Base-by-base conservation (phyloP, 2,113 vertebrate species). In the Zosterops lateralis region DNA sequence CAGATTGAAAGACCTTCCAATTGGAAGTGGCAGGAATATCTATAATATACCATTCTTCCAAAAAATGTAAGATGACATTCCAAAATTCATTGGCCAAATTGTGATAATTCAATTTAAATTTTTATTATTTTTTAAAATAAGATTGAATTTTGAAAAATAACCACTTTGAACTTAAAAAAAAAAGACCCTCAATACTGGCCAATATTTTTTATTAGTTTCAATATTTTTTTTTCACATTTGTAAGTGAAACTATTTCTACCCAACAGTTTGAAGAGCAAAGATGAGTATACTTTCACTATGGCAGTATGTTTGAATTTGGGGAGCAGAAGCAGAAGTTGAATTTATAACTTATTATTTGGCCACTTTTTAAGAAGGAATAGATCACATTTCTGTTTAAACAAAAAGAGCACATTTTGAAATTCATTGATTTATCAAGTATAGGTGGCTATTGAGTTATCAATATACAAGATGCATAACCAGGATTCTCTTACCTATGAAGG, bases 201-300 rank as follows among this genome's bases (percentile, higher is more conserved):
- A 79, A 90, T 67, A 3, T 0, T 5, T 51, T 68, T 92, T 24
- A 38, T 42, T 68, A 24, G 1, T 92, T 83, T 72, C 12, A 73
- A 38, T 38, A n/a, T 38, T 31, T 5, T 7, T 22, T 74, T 66
- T 66, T 76, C 16, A 10, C 6, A n/a, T 60, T 64, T 68, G 1
- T 16, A 75, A 47, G 10, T 20, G 19, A 29, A 60, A 51, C 1
- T 25, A 25, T 84, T 85, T 64, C 19, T 90, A 7, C 0, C 1
- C 28, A 56, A 74, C 3, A 22, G 0, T 4, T 40, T 74, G 32
- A 75, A 90, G 20, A 51, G 4, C 25, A 67, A 74, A 77, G 36
- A 42, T 1, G 1, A 3, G 0, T 36, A 3, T 19, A 28, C 7
- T n/a, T 38, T 82, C 18, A 31, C 26, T 60, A 6, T 16, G 31